Evolutionary conservation across 2,888 invertebrate species (phyloP).

Genomic region (Eupsilia transversa): DNA sequence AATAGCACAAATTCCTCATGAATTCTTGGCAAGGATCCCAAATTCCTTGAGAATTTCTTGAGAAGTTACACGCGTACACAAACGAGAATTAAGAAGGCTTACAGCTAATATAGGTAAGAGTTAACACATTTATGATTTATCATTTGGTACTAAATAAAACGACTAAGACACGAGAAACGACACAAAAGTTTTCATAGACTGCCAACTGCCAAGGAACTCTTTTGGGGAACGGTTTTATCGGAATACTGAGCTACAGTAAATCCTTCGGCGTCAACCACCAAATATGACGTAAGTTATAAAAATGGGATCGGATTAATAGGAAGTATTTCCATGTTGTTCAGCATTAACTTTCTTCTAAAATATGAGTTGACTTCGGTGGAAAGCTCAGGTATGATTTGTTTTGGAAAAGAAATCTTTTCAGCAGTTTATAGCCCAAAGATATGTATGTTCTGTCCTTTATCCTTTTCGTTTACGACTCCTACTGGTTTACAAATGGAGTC

Average conservation of each 20-base stretch:
- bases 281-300: not conserved
- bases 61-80: slow-evolving; percentile 55
- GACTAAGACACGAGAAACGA: not conserved
- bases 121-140: slow-evolving; percentile 5
- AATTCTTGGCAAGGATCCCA: slow-evolving; percentile 77
- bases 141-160: not conserved
- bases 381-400: not conserved
- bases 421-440: not conserved
- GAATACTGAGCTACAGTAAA: not conserved
- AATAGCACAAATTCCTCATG: slow-evolving; percentile 72
- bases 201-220: not conserved
- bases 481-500: slow-evolving; percentile 55
- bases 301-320: not conserved
- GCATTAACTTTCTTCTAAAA: not conserved
- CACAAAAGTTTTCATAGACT: not conserved
- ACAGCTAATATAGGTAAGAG: slow-evolving; percentile 22
- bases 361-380: not conserved
- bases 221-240: not conserved
- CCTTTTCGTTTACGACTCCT: slow-evolving; percentile 38
- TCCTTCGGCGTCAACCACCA: not conserved
- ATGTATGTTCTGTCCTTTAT: slow-evolving; percentile 28
- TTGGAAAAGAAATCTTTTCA: slow-evolving; percentile 2
- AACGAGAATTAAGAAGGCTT: slow-evolving; percentile 46
- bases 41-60: slow-evolving; percentile 69
- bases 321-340: not conserved